Percentiles rank a stretch among this genome's conserved stretches.
These are phyloP conservation scores for Acipenser ruthenus DNA, from an alignment of 2,797 vertebrate genomes.

Conservation along the genomic window DNA sequence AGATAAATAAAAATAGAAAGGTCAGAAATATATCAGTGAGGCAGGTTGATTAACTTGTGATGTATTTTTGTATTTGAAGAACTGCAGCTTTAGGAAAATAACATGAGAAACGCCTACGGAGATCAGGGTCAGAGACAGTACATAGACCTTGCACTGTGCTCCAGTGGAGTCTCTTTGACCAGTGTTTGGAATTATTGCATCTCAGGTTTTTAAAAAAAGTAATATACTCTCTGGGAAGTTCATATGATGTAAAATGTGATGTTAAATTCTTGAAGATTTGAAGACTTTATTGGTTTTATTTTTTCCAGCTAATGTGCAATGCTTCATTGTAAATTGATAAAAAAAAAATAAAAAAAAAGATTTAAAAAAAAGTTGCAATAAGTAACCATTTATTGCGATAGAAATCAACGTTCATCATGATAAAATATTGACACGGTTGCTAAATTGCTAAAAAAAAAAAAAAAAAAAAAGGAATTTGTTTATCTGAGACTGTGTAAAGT, in stretches of 20 bases:
- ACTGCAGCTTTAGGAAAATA: slow-evolving; percentile 10
- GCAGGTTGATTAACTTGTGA: slow-evolving; percentile 29
- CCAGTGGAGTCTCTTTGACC: slow-evolving; percentile 3
- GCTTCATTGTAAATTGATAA: too few species aligned
- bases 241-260: not conserved
- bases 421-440: too few species aligned
- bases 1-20: slow-evolving; percentile 20
- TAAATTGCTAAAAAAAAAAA: too few species aligned
- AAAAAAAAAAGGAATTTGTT: too few species aligned
- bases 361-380: too few species aligned
- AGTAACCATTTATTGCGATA: too few species aligned
- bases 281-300: too few species aligned
- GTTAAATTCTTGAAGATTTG: too few species aligned
- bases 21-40: slow-evolving; percentile 29
- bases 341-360: too few species aligned
- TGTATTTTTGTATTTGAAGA: slow-evolving; percentile 29
- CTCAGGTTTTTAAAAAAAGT: not conserved
- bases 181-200: slow-evolving; percentile 5
- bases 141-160: slow-evolving; percentile 12
- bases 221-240: slow-evolving; percentile 1
- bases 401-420: too few species aligned
- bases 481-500: too few species aligned
- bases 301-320: too few species aligned
- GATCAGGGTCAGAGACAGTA: slow-evolving; percentile 14
- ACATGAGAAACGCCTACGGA: slow-evolving; percentile 15